Evolutionary conservation across 1,140 invertebrate genomes (phyloP).

Genomic region (Eufriesea mexicana): DNA sequence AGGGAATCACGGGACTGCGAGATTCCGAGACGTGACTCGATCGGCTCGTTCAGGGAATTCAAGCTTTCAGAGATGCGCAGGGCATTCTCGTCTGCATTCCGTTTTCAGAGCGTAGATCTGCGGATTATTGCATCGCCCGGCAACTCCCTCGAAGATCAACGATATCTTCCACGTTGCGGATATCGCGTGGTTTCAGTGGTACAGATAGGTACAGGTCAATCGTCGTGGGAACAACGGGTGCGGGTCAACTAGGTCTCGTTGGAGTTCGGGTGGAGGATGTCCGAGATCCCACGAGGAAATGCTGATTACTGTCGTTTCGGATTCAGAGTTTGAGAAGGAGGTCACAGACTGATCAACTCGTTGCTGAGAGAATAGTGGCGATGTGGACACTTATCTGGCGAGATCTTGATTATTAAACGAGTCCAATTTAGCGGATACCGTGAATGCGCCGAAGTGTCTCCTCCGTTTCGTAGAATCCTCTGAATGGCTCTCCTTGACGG

Average conservation of each 20-base stretch:
- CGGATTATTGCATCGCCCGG: not conserved
- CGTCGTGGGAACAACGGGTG: too few relatives aligned
- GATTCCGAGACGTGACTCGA: not conserved
- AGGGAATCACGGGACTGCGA: not conserved
- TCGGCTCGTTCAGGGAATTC: not conserved
- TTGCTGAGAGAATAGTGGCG: not conserved
- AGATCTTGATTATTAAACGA: constrained; percentile 28
- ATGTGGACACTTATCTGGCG: not conserved
- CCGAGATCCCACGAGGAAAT: not conserved
- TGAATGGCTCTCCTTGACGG: not conserved
- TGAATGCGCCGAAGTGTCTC: not conserved
- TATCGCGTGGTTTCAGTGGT: too few relatives aligned
- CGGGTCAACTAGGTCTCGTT: too few relatives aligned
- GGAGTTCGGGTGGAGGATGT: not conserved
- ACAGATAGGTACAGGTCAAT: too few relatives aligned
- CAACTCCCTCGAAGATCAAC: too few relatives aligned
- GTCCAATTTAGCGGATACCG: constrained; percentile 10
- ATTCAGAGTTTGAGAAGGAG: not conserved
- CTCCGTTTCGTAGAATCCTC: not conserved
- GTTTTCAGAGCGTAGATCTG: not conserved
- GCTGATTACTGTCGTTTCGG: not conserved
- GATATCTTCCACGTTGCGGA: too few relatives aligned
- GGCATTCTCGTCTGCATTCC: not conserved
- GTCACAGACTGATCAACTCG: not conserved
- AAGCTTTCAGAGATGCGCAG: not conserved